phyloP scores from a whole-genome alignment of 2,113 vertebrate species.

The Neogale vison region DNA sequence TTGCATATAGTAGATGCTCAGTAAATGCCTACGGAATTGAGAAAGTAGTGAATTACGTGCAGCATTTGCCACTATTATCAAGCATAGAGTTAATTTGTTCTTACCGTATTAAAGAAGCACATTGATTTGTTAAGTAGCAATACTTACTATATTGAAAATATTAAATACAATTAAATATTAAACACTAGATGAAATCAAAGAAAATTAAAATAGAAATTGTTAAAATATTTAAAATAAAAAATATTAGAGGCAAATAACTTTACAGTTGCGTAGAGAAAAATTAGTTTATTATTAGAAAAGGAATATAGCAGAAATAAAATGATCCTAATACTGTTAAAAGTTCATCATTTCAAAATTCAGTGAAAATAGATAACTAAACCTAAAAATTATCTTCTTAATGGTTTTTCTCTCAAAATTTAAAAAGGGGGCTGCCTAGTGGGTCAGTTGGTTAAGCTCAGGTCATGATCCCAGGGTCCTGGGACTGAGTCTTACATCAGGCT shows the following conservation, averaged over 20 bases:
- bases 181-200: neutral
- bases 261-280: neutral
- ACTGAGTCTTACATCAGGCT: too few relatives aligned
- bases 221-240: neutral
- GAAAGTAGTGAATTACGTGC: neutral
- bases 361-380: neutral
- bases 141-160: neutral
- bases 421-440: neutral
- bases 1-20: neutral
- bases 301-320: neutral
- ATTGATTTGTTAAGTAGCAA: neutral
- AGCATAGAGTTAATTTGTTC: neutral
- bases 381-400: neutral
- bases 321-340: neutral
- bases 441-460: too few relatives aligned
- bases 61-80: neutral
- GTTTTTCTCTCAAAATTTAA: neutral
- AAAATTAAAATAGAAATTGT: neutral
- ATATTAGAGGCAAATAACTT: neutral
- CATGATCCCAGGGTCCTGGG: too few relatives aligned
- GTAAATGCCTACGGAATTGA: neutral
- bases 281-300: neutral
- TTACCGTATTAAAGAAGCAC: neutral
- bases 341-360: neutral
- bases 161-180: conserved; percentile 10